A percentile compares a stretch with the other conserved stretches of the same genome.
phyloP scores from a whole-genome alignment of 2,888 invertebrate genomes.

The Lottia gigantea region DNA sequence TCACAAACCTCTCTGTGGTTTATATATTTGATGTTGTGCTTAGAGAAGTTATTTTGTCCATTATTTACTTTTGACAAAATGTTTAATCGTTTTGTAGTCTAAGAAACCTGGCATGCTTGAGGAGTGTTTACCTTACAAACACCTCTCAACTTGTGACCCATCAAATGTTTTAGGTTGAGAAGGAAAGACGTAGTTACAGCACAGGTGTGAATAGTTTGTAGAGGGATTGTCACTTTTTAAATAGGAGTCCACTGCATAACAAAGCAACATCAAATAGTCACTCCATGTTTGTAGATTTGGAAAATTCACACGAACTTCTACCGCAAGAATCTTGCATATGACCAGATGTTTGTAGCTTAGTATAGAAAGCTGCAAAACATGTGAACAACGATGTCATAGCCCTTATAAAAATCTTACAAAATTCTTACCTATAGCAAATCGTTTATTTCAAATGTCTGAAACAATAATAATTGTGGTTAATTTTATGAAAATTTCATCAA shows the following conservation, averaged over 20 bases:
- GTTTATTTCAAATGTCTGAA: too few relatives aligned
- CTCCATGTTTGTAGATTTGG: not conserved
- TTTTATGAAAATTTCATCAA: too few relatives aligned
- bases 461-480: too few relatives aligned
- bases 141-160: conserved; percentile 6
- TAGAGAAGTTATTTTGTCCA: not conserved
- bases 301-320: too few relatives aligned
- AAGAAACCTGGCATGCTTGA: not conserved
- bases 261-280: not conserved
- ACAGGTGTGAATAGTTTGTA: conserved; percentile 7
- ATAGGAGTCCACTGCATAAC: too few relatives aligned
- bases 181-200: conserved; percentile 6
- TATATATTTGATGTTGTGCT: not conserved
- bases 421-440: too few relatives aligned
- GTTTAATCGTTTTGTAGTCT: not conserved
- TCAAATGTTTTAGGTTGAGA: not conserved
- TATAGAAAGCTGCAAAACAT: too few relatives aligned
- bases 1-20: not conserved
- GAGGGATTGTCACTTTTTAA: not conserved
- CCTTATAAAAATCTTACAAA: too few relatives aligned
- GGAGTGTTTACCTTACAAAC: not conserved
- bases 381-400: too few relatives aligned
- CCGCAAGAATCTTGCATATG: too few relatives aligned
- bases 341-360: too few relatives aligned
- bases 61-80: not conserved